phyloP scores from a whole-genome alignment of 2,113 vertebrate genomes.

The Mirounga angustirostris region DNA sequence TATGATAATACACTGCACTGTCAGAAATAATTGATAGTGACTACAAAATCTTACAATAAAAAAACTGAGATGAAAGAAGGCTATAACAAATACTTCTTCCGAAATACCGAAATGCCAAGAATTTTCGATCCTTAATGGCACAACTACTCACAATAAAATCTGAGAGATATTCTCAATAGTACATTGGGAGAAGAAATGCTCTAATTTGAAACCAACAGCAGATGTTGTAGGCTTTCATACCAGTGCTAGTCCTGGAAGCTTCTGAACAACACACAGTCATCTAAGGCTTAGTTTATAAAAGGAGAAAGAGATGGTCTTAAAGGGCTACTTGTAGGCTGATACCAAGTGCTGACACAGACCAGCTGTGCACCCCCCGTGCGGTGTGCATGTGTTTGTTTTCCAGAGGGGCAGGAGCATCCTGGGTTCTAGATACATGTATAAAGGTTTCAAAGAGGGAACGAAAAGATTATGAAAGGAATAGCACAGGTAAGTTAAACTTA shows the following conservation, averaged over 20 bases:
- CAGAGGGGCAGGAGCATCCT: neutral
- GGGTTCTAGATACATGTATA: neutral
- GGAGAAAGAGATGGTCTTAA: neutral
- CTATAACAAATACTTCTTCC: slow-evolving; percentile 68
- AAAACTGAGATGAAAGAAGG: slow-evolving; percentile 52
- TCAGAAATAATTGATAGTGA: slow-evolving; percentile 72
- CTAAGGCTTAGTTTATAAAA: neutral
- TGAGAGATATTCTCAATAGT: neutral
- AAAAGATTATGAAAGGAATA: slow-evolving; percentile 30
- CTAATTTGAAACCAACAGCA: slow-evolving; percentile 39
- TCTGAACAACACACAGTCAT: neutral
- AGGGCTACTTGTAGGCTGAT: neutral
- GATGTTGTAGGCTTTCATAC: neutral
- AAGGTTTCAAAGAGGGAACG: slow-evolving; percentile 43
- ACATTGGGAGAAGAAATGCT: slow-evolving; percentile 13
- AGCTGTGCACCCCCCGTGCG: too few species aligned
- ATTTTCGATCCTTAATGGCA: slow-evolving; percentile 55
- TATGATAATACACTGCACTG: slow-evolving; percentile 52
- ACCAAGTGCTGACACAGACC: neutral
- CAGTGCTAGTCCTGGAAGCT: neutral
- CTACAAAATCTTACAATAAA: slow-evolving; percentile 60
- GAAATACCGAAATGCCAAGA: slow-evolving; percentile 80
- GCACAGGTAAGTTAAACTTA: slow-evolving; percentile 5
- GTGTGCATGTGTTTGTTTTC: neutral
- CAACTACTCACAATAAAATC: slow-evolving; percentile 63